Percentiles rank a stretch among this genome's conserved stretches.
Evolutionary conservation across 2,888 invertebrate genomes (phyloP).

Genomic region (Cetonia aurata): DNA sequence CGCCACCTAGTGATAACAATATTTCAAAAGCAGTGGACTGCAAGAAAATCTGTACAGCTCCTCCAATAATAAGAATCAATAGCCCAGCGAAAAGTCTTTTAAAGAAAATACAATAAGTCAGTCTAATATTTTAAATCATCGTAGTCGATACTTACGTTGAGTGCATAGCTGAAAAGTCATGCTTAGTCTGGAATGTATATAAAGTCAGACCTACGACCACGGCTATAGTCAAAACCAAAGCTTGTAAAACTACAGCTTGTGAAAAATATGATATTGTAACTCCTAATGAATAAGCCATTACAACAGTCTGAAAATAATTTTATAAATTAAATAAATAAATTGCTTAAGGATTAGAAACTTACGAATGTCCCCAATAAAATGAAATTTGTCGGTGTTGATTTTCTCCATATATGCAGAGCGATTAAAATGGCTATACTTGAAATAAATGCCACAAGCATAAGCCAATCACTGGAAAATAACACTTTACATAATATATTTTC

Average conservation of each 20-base stretch:
- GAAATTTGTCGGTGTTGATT: conserved; percentile 84
- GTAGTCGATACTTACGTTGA: conserved; percentile 73
- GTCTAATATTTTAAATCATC: background rate
- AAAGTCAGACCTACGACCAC: conserved; percentile 81
- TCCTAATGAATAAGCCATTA: conserved; percentile 84
- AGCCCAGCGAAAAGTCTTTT: conserved; percentile 77
- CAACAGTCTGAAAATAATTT: conserved; percentile 75
- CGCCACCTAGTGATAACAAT: conserved; percentile 79
- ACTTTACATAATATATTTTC: background rate
- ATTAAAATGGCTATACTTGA: conserved; percentile 76
- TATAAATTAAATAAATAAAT: background rate
- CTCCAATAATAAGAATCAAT: conserved; percentile 77
- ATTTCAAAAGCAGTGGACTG: conserved; percentile 80
- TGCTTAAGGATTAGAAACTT: conserved; percentile 66
- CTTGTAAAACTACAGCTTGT: conserved; percentile 81
- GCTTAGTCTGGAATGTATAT: conserved; percentile 89
- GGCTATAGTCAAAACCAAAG: conserved; percentile 80
- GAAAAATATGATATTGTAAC: conserved; percentile 85
- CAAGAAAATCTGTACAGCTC: conserved; percentile 81
- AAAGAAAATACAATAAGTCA: conserved; percentile 53
- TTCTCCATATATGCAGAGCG: conserved; percentile 79
- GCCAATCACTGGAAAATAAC: conserved; percentile 74
- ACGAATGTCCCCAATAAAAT: conserved; percentile 84
- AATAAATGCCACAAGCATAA: conserved; percentile 74
- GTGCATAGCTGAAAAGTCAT: conserved; percentile 84